phyloP scores from a whole-genome alignment of 2,888 invertebrate genomes.

The Dasysyrphus tricinctus region DNA sequence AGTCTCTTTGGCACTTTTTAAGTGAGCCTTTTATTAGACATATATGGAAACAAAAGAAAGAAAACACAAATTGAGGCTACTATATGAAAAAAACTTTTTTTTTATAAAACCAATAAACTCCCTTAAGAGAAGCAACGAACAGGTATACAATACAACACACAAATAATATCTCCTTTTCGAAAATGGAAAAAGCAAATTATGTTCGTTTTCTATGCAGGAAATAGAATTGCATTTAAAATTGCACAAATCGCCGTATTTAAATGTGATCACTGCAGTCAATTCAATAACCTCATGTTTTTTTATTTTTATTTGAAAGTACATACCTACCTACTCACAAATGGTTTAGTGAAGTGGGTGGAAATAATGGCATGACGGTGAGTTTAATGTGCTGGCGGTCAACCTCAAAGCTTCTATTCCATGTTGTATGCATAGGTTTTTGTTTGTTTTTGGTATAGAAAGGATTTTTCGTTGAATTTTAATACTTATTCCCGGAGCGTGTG shows the following conservation, averaged over 20 bases:
- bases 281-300: constrained; percentile 38
- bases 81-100: not conserved
- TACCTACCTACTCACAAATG: constrained; percentile 25
- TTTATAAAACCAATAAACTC: not conserved
- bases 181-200: constrained; percentile 14
- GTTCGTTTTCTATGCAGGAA: constrained; percentile 18
- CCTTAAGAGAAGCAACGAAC: not conserved
- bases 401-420: constrained; percentile 50
- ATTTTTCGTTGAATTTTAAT: constrained; percentile 4
- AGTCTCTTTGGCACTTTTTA: too few species aligned
- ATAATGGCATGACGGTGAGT: constrained; percentile 8
- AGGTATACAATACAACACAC: not conserved
- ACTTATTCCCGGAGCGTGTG: constrained; percentile 4
- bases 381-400: constrained; percentile 51
- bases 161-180: not conserved
- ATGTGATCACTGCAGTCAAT: constrained; percentile 60
- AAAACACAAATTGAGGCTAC: too few species aligned
- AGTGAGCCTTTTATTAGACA: too few species aligned
- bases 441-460: constrained; percentile 3
- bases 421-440: not conserved
- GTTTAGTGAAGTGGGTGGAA: constrained; percentile 19
- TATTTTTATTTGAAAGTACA: not conserved
- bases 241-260: constrained; percentile 48
- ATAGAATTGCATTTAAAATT: constrained; percentile 42
- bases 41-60: too few species aligned